Evolutionary conservation across 2,797 vertebrate genomes (phyloP), one percentile per base, ranked within the genome.

Genomic region (Gadopsis marmoratus): DNA sequence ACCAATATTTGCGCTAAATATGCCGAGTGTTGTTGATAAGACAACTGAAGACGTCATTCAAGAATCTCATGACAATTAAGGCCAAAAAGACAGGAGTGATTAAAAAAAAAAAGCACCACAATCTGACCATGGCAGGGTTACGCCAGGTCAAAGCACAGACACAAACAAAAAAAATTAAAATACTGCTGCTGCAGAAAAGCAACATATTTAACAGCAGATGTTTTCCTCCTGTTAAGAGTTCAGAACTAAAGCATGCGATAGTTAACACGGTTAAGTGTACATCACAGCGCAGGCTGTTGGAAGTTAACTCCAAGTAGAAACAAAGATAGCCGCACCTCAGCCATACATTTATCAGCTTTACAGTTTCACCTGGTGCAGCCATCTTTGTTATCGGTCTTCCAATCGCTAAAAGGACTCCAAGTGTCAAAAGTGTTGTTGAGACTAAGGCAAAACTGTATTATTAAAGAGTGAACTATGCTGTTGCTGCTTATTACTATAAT

Each of bases 81-180:
- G 43, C 55, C 7, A 56, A 70, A 62, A 41, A 45, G 31, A 60
- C 50, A 9, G 33, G 31, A 72, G 67, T 43, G 35, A 80, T 37
- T 12, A 29, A 31, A 64, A 23, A 31, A 63, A 17, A 74, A 78
- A 66, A 78, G 70, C 53, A 78, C 54, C 68, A 71, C 11, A 31
- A 55, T 10, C 26, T 55, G 17, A 66, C 70, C 26, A 33, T n/a
- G 43, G 68, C 62, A 45, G 21, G 17, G 4, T 4, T 4, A 54
- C 60, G 21, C 31, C 71, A 47, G 69, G 59, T 74, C 71, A 51
- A 58, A 71, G 39, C 53, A 73, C 45, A 26, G 48, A 60, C 9
- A 37, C 12, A 54, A 56, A 11, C 8, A 0, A 39, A 51, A 61
- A 39, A 10, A 39, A 39, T 39, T 2, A 11, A 39, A 39, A n/a